phyloP scores from a whole-genome alignment of 2,113 vertebrate genomes.

The Nothocercus julius region DNA sequence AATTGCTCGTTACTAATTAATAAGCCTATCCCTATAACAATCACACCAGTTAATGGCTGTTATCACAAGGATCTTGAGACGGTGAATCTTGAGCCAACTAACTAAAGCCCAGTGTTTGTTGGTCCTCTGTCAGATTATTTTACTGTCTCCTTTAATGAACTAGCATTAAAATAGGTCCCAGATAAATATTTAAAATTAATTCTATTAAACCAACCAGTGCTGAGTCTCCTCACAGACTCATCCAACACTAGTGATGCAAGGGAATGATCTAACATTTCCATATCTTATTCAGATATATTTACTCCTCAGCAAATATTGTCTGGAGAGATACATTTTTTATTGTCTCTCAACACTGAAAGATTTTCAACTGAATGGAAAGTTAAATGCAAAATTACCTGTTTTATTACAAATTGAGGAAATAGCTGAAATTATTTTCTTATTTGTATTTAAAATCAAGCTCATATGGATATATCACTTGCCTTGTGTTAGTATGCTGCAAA shows the following conservation, averaged over 20 bases:
- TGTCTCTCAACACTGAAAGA: neutral
- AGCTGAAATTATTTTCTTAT: neutral
- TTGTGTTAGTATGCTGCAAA: neutral
- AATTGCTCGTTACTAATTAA: too few species aligned
- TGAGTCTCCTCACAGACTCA: neutral
- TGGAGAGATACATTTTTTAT: neutral
- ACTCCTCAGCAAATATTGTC: neutral
- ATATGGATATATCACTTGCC: neutral
- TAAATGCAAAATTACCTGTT: neutral
- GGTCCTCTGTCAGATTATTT: too few species aligned
- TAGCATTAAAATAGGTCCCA: neutral
- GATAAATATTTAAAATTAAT: neutral
- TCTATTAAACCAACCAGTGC: neutral
- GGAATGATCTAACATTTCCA: neutral
- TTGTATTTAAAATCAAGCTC: neutral
- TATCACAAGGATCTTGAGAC: too few species aligned
- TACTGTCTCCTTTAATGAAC: too few species aligned
- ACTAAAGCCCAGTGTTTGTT: too few species aligned
- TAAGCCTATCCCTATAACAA: too few species aligned
- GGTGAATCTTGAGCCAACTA: too few species aligned
- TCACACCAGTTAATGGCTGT: too few species aligned
- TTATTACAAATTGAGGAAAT: slow-evolving; percentile 26
- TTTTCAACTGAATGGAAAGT: neutral
- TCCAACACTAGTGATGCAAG: neutral
- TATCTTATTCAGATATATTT: neutral